These are phyloP conservation scores for Brachionus asplanchnoidis DNA, from an alignment of 1,140 invertebrate species.

Conservation along the genomic window DNA sequence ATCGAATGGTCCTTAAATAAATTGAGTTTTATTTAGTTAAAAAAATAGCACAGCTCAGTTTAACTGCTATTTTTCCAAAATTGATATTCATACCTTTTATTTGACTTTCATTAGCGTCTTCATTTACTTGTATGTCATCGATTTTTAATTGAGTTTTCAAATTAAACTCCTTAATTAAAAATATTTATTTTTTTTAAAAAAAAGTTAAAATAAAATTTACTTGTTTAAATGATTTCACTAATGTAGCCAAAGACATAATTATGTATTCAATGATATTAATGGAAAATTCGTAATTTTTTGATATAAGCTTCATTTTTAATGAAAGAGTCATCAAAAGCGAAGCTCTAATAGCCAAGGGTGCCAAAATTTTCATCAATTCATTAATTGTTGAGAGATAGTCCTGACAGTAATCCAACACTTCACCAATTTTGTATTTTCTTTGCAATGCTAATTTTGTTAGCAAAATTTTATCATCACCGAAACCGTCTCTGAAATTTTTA, in stretches of 20 bases:
- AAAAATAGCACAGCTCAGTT: neutral
- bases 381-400: neutral
- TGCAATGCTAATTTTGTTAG: constrained; percentile 28
- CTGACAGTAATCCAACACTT: constrained; percentile 24
- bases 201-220: neutral
- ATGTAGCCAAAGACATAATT: neutral
- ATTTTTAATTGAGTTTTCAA: neutral
- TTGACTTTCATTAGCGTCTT: constrained; percentile 1
- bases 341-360: constrained; percentile 9
- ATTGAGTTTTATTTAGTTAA: neutral
- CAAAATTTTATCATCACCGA: constrained; percentile 31
- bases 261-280: constrained; percentile 10
- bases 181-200: neutral
- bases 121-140: neutral
- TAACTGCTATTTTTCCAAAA: neutral
- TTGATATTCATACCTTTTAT: neutral
- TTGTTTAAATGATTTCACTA: neutral
- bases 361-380: constrained; percentile 19
- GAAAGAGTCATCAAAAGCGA: neutral
- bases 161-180: neutral
- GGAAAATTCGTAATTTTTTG: constrained; percentile 37
- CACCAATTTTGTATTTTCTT: constrained; percentile 33
- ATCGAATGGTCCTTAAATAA: neutral
- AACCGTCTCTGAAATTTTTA: neutral
- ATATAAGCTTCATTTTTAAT: constrained; percentile 16